phyloP scores from a whole-genome alignment of 2,113 vertebrate genomes.

The Peromyscus californicus region DNA sequence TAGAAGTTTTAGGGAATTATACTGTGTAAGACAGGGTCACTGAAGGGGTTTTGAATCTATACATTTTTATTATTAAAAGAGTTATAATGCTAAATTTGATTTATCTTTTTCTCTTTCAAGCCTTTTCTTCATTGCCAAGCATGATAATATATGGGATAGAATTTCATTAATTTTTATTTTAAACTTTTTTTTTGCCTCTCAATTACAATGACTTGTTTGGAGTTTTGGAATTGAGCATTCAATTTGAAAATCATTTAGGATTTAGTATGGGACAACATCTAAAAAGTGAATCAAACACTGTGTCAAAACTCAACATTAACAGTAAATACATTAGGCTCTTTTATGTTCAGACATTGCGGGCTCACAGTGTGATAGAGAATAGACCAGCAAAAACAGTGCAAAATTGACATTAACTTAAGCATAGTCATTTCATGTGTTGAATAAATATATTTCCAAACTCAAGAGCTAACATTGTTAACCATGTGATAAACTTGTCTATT shows the following conservation, averaged over 20 bases:
- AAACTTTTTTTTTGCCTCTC: constrained; percentile 41
- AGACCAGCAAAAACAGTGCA: constrained; percentile 18
- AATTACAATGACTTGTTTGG: constrained; percentile 38
- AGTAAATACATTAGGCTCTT: constrained; percentile 17
- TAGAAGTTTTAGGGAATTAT: constrained; percentile 96
- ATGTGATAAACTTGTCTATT: background rate
- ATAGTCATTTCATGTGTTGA: constrained; percentile 42
- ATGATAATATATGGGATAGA: constrained; percentile 56
- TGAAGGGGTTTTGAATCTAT: constrained; percentile 87
- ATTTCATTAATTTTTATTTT: constrained; percentile 78
- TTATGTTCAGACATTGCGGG: background rate
- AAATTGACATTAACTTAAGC: constrained; percentile 25
- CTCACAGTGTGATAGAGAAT: constrained; percentile 15
- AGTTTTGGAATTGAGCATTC: constrained; percentile 65
- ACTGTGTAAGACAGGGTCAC: constrained; percentile 94
- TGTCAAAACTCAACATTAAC: constrained; percentile 54
- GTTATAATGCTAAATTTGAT: constrained; percentile 82
- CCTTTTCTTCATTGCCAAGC: constrained; percentile 76
- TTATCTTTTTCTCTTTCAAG: constrained; percentile 78
- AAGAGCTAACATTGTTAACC: background rate
- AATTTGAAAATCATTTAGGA: constrained; percentile 53
- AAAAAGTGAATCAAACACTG: constrained; percentile 52
- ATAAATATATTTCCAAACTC: constrained; percentile 36
- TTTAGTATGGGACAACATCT: constrained; percentile 37
- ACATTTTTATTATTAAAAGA: constrained; percentile 81